Percentiles rank a stretch among this genome's conserved stretches.
phyloP scores from a whole-genome alignment of 2,797 vertebrate genomes.

The Neostethus bicornis region DNA sequence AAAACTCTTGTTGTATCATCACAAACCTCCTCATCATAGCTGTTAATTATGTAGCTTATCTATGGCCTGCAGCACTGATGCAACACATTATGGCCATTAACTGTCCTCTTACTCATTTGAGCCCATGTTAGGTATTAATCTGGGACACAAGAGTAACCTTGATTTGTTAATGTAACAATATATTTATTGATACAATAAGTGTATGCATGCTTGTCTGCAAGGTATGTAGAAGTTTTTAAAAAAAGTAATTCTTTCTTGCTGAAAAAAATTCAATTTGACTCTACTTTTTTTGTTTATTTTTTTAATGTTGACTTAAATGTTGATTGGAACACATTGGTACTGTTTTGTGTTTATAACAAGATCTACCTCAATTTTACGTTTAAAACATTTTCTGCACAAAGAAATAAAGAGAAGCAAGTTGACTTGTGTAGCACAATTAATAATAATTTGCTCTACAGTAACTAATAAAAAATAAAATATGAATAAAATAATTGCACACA shows the following conservation, averaged over 20 bases:
- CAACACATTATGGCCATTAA: slow-evolving; percentile 77
- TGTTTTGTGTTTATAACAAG: too few species aligned
- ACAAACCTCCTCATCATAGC: slow-evolving; percentile 74
- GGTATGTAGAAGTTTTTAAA: slow-evolving; percentile 6
- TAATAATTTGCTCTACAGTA: too few species aligned
- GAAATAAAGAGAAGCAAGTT: too few species aligned
- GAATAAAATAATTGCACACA: too few species aligned
- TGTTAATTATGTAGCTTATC: slow-evolving; percentile 85
- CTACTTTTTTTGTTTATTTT: not conserved
- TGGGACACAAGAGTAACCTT: slow-evolving; percentile 67
- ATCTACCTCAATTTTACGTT: too few species aligned
- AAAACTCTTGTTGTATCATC: slow-evolving; percentile 38
- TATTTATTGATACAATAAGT: slow-evolving; percentile 11
- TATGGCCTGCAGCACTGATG: slow-evolving; percentile 79
- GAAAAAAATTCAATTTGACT: too few species aligned
- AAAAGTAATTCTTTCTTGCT: too few species aligned
- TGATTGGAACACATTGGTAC: too few species aligned
- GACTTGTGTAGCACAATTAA: too few species aligned
- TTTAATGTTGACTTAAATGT: too few species aligned
- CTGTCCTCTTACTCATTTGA: slow-evolving; percentile 68
- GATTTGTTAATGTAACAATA: slow-evolving; percentile 45
- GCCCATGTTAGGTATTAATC: slow-evolving; percentile 79
- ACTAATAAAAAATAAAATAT: too few species aligned
- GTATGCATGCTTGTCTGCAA: not conserved
- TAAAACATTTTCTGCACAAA: too few species aligned